These are phyloP conservation scores for Percina caprodes DNA, from an alignment of 2,113 vertebrate genomes.

Conservation along the genomic window DNA sequence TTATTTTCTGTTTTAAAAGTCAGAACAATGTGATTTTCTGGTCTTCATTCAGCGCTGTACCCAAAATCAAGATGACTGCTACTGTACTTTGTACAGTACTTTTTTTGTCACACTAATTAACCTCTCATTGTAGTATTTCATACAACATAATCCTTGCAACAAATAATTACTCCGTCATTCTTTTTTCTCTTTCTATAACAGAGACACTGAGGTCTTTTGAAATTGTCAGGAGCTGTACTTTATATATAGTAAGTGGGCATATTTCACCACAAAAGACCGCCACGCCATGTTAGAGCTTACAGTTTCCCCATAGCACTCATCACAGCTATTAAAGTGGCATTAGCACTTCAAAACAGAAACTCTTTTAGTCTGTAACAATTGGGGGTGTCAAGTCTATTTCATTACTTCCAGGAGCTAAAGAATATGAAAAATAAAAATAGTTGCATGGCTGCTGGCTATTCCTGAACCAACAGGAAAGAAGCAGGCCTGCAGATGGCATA, in stretches of 20 bases:
- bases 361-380: conserved; percentile 59
- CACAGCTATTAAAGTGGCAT: conserved; percentile 77
- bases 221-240: conserved; percentile 54
- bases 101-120: conserved; percentile 31
- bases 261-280: conserved; percentile 76
- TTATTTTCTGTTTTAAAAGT: neutral
- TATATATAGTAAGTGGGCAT: conserved; percentile 66
- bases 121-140: conserved; percentile 29
- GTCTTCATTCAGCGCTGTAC: neutral
- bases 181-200: conserved; percentile 42
- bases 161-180: conserved; percentile 34
- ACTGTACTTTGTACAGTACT: conserved; percentile 2
- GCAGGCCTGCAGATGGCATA: neutral
- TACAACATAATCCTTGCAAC: conserved; percentile 24
- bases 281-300: conserved; percentile 71
- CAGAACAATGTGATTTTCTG: neutral
- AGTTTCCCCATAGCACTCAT: conserved; percentile 74
- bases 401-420: conserved; percentile 58
- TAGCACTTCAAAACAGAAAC: conserved; percentile 82
- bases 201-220: conserved; percentile 50
- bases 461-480: neutral
- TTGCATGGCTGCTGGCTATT: conserved; percentile 37
- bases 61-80: conserved; percentile 5
- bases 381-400: conserved; percentile 59
- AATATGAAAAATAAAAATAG: conserved; percentile 60